phyloP scores from a whole-genome alignment of 2,113 vertebrate genomes.

The Eidolon helvum region DNA sequence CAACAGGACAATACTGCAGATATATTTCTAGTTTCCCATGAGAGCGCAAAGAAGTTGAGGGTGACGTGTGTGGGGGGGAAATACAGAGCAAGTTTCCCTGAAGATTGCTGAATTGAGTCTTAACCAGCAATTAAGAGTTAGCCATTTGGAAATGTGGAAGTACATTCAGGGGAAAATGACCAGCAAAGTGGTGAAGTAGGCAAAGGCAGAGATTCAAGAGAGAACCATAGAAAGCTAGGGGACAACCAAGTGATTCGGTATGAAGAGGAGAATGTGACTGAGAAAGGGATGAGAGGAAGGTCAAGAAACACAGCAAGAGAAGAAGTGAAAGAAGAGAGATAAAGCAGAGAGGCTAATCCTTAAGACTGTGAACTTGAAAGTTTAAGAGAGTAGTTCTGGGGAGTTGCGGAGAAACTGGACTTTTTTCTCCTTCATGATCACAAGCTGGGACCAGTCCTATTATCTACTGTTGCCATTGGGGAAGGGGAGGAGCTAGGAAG shows the following conservation, averaged over 20 bases:
- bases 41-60: not conserved
- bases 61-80: not conserved
- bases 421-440: not conserved
- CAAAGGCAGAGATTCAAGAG: not conserved
- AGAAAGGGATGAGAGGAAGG: not conserved
- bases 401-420: not conserved
- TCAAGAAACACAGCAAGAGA: not conserved
- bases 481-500: not conserved
- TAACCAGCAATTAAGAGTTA: not conserved
- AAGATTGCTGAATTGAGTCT: not conserved
- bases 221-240: not conserved
- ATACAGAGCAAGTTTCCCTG: not conserved
- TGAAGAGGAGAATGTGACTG: not conserved
- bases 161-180: not conserved
- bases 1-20: not conserved
- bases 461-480: not conserved
- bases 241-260: not conserved
- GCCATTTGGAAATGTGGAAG: not conserved
- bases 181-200: not conserved
- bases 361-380: not conserved
- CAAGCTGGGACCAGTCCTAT: not conserved
- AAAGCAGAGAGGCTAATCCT: not conserved
- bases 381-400: not conserved
- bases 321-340: not conserved
- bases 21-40: not conserved